These are phyloP conservation scores for Ips nitidus DNA, from an alignment of 1,140 invertebrate genomes.

Conservation along the genomic window DNA sequence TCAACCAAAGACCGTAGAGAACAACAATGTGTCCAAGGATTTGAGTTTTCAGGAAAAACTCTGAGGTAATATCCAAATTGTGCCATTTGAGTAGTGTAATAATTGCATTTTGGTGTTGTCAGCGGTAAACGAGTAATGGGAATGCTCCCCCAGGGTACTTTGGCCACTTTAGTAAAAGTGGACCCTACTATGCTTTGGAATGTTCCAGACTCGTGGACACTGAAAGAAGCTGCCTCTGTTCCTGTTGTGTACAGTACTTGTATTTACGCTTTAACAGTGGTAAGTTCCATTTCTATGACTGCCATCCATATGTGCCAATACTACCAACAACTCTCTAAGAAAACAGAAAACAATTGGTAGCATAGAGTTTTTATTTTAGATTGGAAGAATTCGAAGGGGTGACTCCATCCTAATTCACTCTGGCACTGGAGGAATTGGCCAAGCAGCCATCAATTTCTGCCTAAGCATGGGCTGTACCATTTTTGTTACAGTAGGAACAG, in stretches of 20 bases:
- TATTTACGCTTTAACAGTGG: slow-evolving; percentile 72
- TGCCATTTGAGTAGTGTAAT: background rate
- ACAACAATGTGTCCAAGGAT: slow-evolving; percentile 69
- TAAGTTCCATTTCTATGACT: slow-evolving; percentile 17
- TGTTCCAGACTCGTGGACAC: slow-evolving; percentile 77
- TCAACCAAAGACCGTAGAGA: slow-evolving; percentile 54
- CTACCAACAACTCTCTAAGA: too few species aligned
- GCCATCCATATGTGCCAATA: too few species aligned
- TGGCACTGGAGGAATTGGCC: slow-evolving; percentile 84
- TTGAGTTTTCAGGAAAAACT: slow-evolving; percentile 68
- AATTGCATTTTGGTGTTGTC: background rate
- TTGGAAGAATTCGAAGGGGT: slow-evolving; percentile 30
- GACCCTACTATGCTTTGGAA: slow-evolving; percentile 70
- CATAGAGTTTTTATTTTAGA: slow-evolving; percentile 15
- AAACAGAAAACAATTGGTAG: too few species aligned
- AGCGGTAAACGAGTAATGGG: slow-evolving; percentile 73
- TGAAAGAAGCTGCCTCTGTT: slow-evolving; percentile 86
- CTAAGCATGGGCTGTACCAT: slow-evolving; percentile 69
- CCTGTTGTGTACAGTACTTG: slow-evolving; percentile 85
- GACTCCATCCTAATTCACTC: slow-evolving; percentile 67
- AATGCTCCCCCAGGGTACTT: slow-evolving; percentile 59
- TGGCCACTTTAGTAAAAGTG: slow-evolving; percentile 62
- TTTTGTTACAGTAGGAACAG: slow-evolving; percentile 74
- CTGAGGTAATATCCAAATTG: slow-evolving; percentile 23
- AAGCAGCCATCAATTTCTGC: slow-evolving; percentile 80